A percentile compares a stretch with the other conserved stretches of the same genome.
Evolutionary conservation across 1,140 invertebrate genomes (phyloP).

Genomic region (Agraylea sexmaculata): DNA sequence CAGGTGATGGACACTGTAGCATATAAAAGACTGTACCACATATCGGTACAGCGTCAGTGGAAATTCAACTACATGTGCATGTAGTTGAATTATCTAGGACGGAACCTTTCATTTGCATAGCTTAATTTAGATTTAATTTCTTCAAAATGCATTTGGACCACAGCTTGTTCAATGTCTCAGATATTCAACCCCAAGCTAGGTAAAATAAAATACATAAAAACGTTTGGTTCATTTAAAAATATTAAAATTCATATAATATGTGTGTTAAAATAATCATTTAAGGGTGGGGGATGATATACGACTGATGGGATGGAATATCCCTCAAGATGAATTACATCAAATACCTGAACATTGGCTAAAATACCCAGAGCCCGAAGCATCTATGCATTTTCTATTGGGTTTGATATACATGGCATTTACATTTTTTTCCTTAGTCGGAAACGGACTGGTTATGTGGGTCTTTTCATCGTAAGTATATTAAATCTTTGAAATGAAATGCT

Average conservation of each 20-base stretch:
- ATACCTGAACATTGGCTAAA: slow-evolving; percentile 75
- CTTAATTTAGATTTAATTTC: neutral
- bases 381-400: slow-evolving; percentile 71
- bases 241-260: neutral
- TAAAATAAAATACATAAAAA: neutral
- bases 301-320: slow-evolving; percentile 65
- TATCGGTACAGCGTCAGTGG: too few relatives aligned
- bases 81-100: too few relatives aligned
- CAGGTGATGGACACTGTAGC: too few relatives aligned
- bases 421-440: slow-evolving; percentile 64
- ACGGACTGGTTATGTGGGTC: slow-evolving; percentile 81
- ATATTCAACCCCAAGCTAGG: slow-evolving; percentile 16
- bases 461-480: slow-evolving; percentile 59
- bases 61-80: too few relatives aligned
- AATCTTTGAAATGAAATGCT: slow-evolving; percentile 4
- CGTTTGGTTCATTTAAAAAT: neutral
- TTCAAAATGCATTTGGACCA: neutral
- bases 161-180: slow-evolving; percentile 9
- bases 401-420: slow-evolving; percentile 71
- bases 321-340: slow-evolving; percentile 58
- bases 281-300: slow-evolving; percentile 24
- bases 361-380: slow-evolving; percentile 66
- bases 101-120: too few relatives aligned
- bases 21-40: too few relatives aligned
- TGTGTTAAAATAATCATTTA: neutral